Evolutionary conservation across 2,797 vertebrate genomes (phyloP).

Genomic region (Urosaurus nigricauda): DNA sequence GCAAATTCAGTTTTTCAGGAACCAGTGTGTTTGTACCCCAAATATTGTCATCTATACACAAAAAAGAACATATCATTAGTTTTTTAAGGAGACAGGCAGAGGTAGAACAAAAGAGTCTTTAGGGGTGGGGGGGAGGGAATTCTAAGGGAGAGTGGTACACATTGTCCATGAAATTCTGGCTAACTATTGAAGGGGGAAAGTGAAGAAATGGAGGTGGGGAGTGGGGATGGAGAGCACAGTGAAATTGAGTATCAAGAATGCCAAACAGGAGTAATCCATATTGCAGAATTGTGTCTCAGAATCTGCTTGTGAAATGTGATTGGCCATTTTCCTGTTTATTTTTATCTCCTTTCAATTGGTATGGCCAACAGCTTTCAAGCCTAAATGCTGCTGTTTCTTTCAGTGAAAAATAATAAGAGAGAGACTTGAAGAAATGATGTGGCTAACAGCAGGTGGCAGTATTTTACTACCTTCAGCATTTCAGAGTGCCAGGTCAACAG

Average conservation of each 20-base stretch:
- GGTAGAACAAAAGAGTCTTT: too few relatives aligned
- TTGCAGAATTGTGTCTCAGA: not conserved
- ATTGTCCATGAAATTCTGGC: not conserved
- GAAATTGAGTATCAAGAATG: not conserved
- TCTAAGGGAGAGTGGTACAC: too few relatives aligned
- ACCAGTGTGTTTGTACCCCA: not conserved
- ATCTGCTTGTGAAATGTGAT: not conserved
- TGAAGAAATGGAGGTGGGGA: not conserved
- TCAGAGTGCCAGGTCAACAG: not conserved
- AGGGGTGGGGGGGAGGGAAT: not conserved
- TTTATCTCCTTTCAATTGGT: not conserved
- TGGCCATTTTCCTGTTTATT: not conserved
- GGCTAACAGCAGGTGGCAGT: conserved; percentile 70
- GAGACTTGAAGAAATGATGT: not conserved
- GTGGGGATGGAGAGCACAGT: not conserved
- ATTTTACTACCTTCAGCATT: conserved; percentile 11
- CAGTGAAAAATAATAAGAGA: not conserved
- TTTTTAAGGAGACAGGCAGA: not conserved
- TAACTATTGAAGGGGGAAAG: not conserved
- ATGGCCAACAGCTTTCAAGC: not conserved
- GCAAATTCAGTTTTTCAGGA: not conserved
- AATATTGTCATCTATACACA: not conserved
- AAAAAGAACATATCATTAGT: not conserved
- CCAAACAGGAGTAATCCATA: not conserved
- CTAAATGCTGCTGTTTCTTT: not conserved